Base-by-base conservation (phyloP, 2,888 invertebrate genomes). In the Isoperla grammatica region DNA sequence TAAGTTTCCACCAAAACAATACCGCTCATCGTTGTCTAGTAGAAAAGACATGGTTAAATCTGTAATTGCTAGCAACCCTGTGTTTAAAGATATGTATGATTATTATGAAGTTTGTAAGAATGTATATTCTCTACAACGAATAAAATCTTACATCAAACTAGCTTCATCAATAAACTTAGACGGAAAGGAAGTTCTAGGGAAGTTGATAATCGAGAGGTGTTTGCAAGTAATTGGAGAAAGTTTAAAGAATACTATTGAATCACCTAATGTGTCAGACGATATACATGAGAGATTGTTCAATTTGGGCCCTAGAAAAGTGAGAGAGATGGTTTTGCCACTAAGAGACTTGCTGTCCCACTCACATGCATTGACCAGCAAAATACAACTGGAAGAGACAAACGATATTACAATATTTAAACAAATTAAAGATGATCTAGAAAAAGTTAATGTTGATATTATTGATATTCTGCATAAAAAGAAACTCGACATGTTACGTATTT, bases 161-260 rank as follows among this genome's bases (percentile, higher is more conserved):
- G 62, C 65, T 9, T 43, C 59, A 20, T 46, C 55, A 35, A 62
- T 53, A 23, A 48, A 62, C 56, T 20, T 46, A 45, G 60, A 57
- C 11, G 13, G 57, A 54, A 8, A 8, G 4, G 8, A 29, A 29
- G 29, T 6, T 8, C 8, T 8, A 42, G 67, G 64, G 9, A 62
- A 64, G 19, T 48, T 69, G 59, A 48, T 66, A 49, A 63, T 68
- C 15, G 54, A 49, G 50, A 61, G 67, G 46, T 46, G 40, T 17
- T 61, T 69, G 40, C 67, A 67, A 61, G 53, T 67, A 45, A 63
- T 66, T 56, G 68, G 67, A 4, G 68, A 68, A 61, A 59, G 65
- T 61, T 59, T 69, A 19, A 68, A 67, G 65, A 64, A 67, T 35
- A 67, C 66, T 22, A 15, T 67, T 46, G 65, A 68, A 54, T 66